Percentiles rank a stretch among this genome's conserved stretches.
These are phyloP conservation scores for Actinernus sp. DNA, from an alignment of 92 coral and sea anemone species.

Conservation along the genomic window DNA sequence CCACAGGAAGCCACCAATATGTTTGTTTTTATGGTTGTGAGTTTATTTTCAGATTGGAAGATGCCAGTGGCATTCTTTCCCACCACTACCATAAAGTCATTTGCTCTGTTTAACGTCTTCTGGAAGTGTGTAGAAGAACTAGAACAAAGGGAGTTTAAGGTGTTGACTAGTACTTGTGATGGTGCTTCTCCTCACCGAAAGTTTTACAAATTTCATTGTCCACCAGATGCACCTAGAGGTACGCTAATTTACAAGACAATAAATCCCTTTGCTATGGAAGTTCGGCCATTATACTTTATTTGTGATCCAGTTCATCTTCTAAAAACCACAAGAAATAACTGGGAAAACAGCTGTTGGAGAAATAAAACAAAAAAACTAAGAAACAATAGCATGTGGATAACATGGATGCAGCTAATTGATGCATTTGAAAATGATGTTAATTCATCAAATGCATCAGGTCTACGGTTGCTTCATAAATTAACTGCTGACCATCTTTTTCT, in stretches of 20 bases:
- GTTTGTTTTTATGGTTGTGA: conserved; percentile 49
- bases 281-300: not conserved
- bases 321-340: too few relatives aligned
- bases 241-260: conserved; percentile 22
- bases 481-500: conserved; percentile 40
- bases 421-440: conserved; percentile 45
- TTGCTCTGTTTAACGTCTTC: conserved; percentile 26
- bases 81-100: conserved; percentile 24
- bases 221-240: conserved; percentile 11
- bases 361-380: conserved; percentile 19
- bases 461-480: conserved; percentile 22
- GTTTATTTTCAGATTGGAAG: conserved; percentile 43
- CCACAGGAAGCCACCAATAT: conserved; percentile 49
- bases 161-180: conserved; percentile 32
- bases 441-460: conserved; percentile 41
- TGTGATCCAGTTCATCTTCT: conserved; percentile 31
- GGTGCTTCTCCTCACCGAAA: conserved; percentile 44
- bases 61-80: conserved; percentile 21
- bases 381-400: conserved; percentile 24
- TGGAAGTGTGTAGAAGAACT: too few relatives aligned
- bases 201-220: conserved; percentile 19
- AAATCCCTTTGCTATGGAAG: conserved; percentile 3
- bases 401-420: conserved; percentile 40
- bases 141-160: conserved; percentile 9
- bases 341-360: conserved; percentile 36